These are phyloP conservation scores for Polypedilum pembai DNA, from an alignment of 1,140 invertebrate genomes.

Conservation along the genomic window DNA sequence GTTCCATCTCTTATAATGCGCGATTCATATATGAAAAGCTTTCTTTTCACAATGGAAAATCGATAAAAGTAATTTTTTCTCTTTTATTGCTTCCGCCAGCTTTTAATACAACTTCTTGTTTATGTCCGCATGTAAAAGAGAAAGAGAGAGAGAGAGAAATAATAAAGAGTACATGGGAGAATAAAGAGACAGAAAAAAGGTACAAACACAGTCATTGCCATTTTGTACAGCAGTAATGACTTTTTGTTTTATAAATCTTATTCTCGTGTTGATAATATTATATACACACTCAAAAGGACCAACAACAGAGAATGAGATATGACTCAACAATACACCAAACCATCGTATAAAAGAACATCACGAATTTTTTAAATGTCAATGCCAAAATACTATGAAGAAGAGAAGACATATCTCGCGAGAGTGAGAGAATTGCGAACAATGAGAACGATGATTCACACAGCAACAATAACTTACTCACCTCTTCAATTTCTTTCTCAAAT, in stretches of 20 bases:
- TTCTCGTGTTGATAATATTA: too few relatives aligned
- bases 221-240: too few relatives aligned
- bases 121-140: neutral
- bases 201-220: too few relatives aligned
- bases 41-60: slow-evolving; percentile 16
- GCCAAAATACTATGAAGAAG: neutral
- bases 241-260: too few relatives aligned
- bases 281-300: too few relatives aligned
- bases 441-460: neutral
- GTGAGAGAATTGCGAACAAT: too few relatives aligned
- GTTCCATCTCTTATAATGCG: neutral
- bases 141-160: too few relatives aligned
- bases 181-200: too few relatives aligned
- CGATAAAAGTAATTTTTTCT: slow-evolving; percentile 20
- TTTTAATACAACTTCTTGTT: slow-evolving; percentile 19
- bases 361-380: slow-evolving; percentile 7
- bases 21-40: neutral
- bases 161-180: too few relatives aligned
- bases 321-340: neutral
- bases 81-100: slow-evolving; percentile 13
- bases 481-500: slow-evolving; percentile 78
- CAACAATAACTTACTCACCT: slow-evolving; percentile 49
- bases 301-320: neutral
- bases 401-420: too few relatives aligned
- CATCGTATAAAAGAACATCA: neutral